Percentiles rank a stretch among this genome's conserved stretches.
Conservation (phyloP, 2,888 invertebrate species). For the Xestia c-nigrum region DNA sequence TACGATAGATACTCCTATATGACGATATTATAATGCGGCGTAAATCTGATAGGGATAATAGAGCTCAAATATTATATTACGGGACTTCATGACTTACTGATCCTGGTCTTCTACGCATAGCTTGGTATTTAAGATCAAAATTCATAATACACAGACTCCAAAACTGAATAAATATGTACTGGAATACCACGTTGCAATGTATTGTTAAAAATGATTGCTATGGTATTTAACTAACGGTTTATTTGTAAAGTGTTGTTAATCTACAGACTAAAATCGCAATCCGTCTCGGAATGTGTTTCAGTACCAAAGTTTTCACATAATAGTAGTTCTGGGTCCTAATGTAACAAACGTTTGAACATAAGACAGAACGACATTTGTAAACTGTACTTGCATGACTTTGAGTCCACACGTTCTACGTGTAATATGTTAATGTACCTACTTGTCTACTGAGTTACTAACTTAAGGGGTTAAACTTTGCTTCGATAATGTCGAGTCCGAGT, state of each 20-base stretch:
- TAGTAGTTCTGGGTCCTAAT: slow-evolving; percentile 64
- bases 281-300: slow-evolving; percentile 15
- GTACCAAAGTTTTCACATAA: slow-evolving; percentile 63
- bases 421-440: background rate
- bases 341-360: slow-evolving; percentile 70
- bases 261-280: background rate
- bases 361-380: slow-evolving; percentile 48
- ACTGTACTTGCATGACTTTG: background rate
- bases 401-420: slow-evolving; percentile 24
- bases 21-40: no score
- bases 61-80: no score
- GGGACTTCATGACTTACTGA: no score
- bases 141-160: no score
- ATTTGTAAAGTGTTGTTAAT: background rate
- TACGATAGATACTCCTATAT: no score
- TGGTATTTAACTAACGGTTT: background rate
- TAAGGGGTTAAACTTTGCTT: background rate
- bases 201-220: no score
- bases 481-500: background rate
- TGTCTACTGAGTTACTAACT: slow-evolving; percentile 7
- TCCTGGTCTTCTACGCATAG: no score
- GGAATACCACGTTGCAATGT: no score
- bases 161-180: no score
- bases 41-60: no score
- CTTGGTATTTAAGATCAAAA: no score